These are phyloP conservation scores for Zygaena filipendulae DNA, from an alignment of 2,888 invertebrate species.

Conservation along the genomic window DNA sequence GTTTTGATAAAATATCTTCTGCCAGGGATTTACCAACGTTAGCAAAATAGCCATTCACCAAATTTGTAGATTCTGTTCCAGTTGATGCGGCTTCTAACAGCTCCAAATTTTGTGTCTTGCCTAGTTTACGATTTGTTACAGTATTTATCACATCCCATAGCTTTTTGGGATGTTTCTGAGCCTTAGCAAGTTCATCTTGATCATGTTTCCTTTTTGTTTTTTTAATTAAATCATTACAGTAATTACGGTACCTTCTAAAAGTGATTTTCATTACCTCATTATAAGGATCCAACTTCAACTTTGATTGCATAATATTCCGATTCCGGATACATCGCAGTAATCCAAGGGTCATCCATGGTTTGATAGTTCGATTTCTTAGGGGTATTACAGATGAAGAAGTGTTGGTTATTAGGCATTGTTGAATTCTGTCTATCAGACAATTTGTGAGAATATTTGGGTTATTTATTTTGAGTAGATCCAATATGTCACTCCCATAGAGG, in stretches of 20 bases:
- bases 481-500: too few species aligned
- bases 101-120: neutral
- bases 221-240: neutral
- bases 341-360: conserved; percentile 2
- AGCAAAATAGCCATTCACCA: neutral
- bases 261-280: conserved; percentile 1
- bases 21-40: neutral
- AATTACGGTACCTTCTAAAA: conserved; percentile 1
- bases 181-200: neutral
- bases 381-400: neutral
- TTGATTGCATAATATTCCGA: conserved; percentile 2
- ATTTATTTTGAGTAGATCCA: too few species aligned
- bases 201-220: neutral
- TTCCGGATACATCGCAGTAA: conserved; percentile 1
- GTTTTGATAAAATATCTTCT: neutral
- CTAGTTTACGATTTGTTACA: neutral
- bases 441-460: too few species aligned
- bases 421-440: neutral
- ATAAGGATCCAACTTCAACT: neutral
- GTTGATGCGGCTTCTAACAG: neutral
- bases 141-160: neutral
- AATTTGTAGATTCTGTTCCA: neutral
- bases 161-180: neutral
- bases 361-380: neutral
- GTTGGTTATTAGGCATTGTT: neutral